Percentiles rank a stretch among this genome's conserved stretches.
Evolutionary conservation across 2,888 invertebrate species (phyloP).

Genomic region (Tiliacea citrago): DNA sequence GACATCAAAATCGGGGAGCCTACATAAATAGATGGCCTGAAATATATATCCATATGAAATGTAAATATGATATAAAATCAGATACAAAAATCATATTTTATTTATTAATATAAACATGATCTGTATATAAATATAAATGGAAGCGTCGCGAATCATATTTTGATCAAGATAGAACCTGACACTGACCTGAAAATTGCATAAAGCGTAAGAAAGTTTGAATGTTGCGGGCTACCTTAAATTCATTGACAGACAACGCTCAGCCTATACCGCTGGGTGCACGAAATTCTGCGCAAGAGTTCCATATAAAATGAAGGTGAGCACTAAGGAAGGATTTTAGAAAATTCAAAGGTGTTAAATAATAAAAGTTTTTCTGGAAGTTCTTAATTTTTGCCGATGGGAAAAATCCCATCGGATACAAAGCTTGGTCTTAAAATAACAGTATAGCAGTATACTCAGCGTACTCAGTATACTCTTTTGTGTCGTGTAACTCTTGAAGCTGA

Average conservation of each 20-base stretch:
- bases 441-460: background rate
- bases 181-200: too few species aligned
- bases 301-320: too few species aligned
- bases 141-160: too few species aligned
- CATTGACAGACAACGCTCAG: too few species aligned
- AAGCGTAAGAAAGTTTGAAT: too few species aligned
- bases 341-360: background rate
- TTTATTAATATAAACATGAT: too few species aligned
- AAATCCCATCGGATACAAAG: background rate
- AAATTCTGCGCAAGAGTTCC: too few species aligned
- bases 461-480: background rate
- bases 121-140: too few species aligned
- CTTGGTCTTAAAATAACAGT: background rate
- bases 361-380: background rate
- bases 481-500: background rate
- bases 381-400: background rate
- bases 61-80: background rate
- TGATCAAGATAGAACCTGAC: too few species aligned
- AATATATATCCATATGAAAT: slow-evolving; percentile 28
- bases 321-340: background rate
- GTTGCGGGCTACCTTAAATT: too few species aligned
- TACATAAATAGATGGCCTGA: slow-evolving; percentile 23
- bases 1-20: slow-evolving; percentile 5
- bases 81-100: background rate
- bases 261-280: too few species aligned